phyloP scores from a whole-genome alignment of 2,797 vertebrate species.

The Eulemur mongoz region DNA sequence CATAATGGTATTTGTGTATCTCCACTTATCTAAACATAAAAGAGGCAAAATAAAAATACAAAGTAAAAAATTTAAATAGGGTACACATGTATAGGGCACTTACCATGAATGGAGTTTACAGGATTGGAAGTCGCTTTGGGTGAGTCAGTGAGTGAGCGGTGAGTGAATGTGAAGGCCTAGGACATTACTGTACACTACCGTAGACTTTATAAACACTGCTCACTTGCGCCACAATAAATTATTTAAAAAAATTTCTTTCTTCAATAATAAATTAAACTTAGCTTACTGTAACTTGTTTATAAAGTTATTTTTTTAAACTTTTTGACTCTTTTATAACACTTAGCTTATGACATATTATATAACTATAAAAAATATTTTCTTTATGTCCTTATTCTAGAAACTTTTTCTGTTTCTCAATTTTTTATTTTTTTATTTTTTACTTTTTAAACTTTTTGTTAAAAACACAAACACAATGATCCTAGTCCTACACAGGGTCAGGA shows the following conservation, averaged over 20 bases:
- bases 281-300: neutral
- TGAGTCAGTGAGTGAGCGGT: neutral
- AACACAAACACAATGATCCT: neutral
- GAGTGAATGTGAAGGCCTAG: too few species aligned
- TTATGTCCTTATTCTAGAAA: neutral
- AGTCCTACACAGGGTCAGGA: neutral
- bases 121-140: neutral
- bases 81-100: neutral
- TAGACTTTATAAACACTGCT: neutral
- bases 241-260: neutral
- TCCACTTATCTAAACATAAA: neutral
- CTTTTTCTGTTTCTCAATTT: neutral
- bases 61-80: neutral
- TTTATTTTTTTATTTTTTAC: neutral
- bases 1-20: neutral
- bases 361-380: neutral
- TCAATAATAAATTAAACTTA: neutral
- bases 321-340: neutral
- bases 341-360: neutral
- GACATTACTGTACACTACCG: too few species aligned
- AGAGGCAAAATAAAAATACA: neutral
- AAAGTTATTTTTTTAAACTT: neutral
- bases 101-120: neutral
- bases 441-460: neutral
- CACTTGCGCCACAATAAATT: neutral